Conservation (phyloP, 2,113 vertebrate species). For the Archocentrus centrarchus region DNA sequence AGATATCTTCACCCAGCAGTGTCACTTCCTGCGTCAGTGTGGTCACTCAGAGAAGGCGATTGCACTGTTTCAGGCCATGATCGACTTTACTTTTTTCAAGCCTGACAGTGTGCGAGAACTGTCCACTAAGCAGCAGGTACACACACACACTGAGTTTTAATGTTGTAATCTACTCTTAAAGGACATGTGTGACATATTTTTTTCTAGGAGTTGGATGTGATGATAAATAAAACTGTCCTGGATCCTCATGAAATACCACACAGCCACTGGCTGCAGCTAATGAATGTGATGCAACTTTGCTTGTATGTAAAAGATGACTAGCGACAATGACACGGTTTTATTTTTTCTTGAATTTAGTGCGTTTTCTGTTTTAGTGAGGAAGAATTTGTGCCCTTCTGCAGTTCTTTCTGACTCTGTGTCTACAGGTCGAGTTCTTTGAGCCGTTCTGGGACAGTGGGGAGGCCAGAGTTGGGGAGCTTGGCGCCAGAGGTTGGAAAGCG, state of each 20-base stretch:
- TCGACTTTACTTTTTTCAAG: slow-evolving; percentile 96
- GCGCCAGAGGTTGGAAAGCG: slow-evolving; percentile 91
- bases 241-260: no score
- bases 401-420: background rate
- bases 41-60: slow-evolving; percentile 93
- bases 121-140: slow-evolving; percentile 88
- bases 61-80: slow-evolving; percentile 92
- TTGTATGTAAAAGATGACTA: no score
- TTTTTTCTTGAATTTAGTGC: no score
- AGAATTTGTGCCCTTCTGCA: background rate
- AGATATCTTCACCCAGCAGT: slow-evolving; percentile 91
- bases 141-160: background rate
- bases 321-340: no score
- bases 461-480: slow-evolving; percentile 90
- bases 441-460: slow-evolving; percentile 97
- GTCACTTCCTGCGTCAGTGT: slow-evolving; percentile 92
- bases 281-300: no score
- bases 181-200: background rate
- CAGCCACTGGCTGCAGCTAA: no score
- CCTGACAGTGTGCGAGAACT: slow-evolving; percentile 89
- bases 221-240: background rate
- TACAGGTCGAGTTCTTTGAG: slow-evolving; percentile 93
- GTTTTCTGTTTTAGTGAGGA: no score
- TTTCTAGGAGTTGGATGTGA: background rate
- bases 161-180: background rate